A percentile compares a stretch with the other conserved stretches of the same genome.
phyloP scores from a whole-genome alignment of 1,140 invertebrate genomes.

The Trinorchestia longiramus region DNA sequence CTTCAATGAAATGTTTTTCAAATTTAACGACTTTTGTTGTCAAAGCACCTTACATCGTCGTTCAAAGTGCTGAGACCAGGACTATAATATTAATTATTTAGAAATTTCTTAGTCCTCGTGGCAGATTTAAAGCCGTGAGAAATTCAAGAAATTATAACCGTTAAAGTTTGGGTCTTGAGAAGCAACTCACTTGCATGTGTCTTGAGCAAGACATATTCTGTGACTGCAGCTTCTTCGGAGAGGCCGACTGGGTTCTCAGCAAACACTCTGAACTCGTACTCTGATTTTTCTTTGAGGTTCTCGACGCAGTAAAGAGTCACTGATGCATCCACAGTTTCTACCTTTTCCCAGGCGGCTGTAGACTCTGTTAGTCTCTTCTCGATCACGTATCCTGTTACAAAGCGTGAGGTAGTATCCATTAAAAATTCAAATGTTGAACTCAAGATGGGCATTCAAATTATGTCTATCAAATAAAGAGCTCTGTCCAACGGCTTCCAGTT shows the following conservation, averaged over 20 bases:
- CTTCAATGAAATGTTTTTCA: too few relatives aligned
- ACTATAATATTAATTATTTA: neutral
- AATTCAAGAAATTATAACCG: neutral
- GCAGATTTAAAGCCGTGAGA: neutral
- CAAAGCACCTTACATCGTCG: neutral
- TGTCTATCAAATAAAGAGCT: too few relatives aligned
- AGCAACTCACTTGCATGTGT: constrained; percentile 91
- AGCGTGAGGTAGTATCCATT: neutral
- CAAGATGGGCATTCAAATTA: too few relatives aligned
- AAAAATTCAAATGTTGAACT: neutral
- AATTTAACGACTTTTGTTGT: neutral
- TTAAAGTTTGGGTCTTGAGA: neutral
- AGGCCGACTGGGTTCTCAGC: constrained; percentile 92
- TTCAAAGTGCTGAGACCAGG: too few relatives aligned
- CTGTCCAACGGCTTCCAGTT: too few relatives aligned
- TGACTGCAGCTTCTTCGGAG: constrained; percentile 80
- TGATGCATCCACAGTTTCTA: constrained; percentile 85
- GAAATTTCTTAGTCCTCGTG: neutral
- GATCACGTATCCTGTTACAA: constrained; percentile 84
- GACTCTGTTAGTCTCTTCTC: constrained; percentile 83
- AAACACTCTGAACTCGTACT: constrained; percentile 90
- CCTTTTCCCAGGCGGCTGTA: constrained; percentile 88
- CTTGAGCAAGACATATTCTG: constrained; percentile 86
- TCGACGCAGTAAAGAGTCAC: constrained; percentile 83
- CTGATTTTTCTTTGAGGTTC: constrained; percentile 88